These are phyloP conservation scores for Eulemur macaco DNA, from an alignment of 2,113 vertebrate genomes.

Conservation along the genomic window DNA sequence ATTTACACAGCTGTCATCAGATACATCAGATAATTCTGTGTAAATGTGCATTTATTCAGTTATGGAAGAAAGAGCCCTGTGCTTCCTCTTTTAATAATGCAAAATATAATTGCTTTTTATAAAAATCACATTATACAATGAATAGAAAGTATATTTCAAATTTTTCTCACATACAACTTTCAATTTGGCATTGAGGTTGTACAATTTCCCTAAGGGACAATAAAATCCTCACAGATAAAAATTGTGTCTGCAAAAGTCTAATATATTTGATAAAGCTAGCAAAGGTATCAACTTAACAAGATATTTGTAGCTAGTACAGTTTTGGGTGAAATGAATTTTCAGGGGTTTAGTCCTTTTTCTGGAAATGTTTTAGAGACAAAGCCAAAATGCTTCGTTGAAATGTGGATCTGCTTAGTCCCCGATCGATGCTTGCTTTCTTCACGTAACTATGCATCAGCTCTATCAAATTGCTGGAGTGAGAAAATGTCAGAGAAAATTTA, in stretches of 20 bases:
- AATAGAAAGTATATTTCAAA: neutral
- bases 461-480: neutral
- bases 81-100: neutral
- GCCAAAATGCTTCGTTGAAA: neutral
- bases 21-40: neutral
- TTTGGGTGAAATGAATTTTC: neutral
- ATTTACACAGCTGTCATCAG: neutral
- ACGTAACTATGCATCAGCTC: neutral
- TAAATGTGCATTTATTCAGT: neutral
- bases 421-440: neutral
- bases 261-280: neutral
- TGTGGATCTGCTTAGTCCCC: neutral
- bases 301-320: neutral
- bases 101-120: neutral
- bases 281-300: neutral
- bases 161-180: neutral
- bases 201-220: neutral
- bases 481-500: neutral
- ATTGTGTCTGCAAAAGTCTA: neutral
- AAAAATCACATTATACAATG: neutral
- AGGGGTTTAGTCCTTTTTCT: neutral
- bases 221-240: neutral
- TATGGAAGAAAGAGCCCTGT: neutral
- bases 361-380: neutral
- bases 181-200: neutral